A percentile compares a stretch with the other conserved stretches of the same genome.
Conservation (phyloP, 64 coral and sea anemone species). For the Porites lutea region DNA sequence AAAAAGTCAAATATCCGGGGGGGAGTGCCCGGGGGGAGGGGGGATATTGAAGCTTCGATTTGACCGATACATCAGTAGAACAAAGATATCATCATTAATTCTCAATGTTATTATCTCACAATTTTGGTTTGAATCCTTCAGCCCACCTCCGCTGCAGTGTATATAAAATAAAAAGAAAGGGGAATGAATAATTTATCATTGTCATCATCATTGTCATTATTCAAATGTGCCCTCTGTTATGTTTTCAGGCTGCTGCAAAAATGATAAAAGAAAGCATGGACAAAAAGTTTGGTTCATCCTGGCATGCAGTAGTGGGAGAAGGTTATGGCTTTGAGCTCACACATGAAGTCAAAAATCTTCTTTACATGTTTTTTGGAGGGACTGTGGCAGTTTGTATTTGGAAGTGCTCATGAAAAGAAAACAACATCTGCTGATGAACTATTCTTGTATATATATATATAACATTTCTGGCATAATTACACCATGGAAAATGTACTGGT, state of each 20-base stretch:
- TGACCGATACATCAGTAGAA: too few relatives aligned
- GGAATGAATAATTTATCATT: too few relatives aligned
- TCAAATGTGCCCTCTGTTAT: neutral
- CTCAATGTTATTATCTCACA: too few relatives aligned
- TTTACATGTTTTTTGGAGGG: conserved; percentile 98
- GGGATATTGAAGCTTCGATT: too few relatives aligned
- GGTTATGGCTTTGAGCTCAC: conserved; percentile 99
- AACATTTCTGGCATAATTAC: neutral
- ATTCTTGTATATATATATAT: neutral
- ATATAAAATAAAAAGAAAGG: too few relatives aligned
- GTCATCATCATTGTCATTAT: too few relatives aligned
- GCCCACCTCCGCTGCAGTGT: too few relatives aligned
- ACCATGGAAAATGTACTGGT: neutral
- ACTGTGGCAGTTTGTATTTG: conserved; percentile 91
- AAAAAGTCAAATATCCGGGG: too few relatives aligned
- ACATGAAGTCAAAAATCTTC: conserved; percentile 98
- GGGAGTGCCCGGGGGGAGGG: too few relatives aligned
- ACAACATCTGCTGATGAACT: neutral
- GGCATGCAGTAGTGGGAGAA: conserved; percentile 99
- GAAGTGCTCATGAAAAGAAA: conserved; percentile 86
- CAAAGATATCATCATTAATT: too few relatives aligned
- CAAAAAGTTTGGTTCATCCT: conserved; percentile 98
- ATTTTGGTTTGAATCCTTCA: too few relatives aligned
- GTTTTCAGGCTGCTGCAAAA: conserved; percentile 88
- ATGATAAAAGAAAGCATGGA: conserved; percentile 99